Evolutionary conservation across 2,888 invertebrate species (phyloP).

Genomic region (Cremastobaeus sp.): DNA sequence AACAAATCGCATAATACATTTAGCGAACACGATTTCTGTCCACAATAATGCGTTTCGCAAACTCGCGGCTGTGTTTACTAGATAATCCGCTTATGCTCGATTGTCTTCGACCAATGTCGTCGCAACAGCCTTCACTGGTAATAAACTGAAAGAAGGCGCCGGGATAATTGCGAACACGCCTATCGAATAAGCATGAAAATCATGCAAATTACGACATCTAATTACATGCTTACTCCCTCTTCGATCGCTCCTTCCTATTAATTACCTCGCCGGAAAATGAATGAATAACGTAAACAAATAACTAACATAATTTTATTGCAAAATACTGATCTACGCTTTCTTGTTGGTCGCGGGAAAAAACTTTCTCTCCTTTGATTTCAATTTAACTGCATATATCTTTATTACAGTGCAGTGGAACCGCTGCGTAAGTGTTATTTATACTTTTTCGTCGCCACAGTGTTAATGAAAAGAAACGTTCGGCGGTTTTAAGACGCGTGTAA

Average conservation of each 20-base stretch:
- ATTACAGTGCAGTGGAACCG: not conserved
- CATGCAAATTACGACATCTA: slow-evolving; percentile 30
- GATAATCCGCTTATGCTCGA: slow-evolving; percentile 31
- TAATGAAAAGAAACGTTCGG: slow-evolving; percentile 35
- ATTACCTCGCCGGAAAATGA: slow-evolving; percentile 10
- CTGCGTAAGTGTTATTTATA: slow-evolving; percentile 5
- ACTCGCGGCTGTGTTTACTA: slow-evolving; percentile 24
- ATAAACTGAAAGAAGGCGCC: slow-evolving; percentile 26
- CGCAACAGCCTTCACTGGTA: slow-evolving; percentile 6
- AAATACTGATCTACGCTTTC: not conserved
- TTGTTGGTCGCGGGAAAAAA: slow-evolving; percentile 12
- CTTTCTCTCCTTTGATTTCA: slow-evolving; percentile 34
- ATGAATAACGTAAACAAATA: not conserved
- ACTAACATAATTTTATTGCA: slow-evolving; percentile 1
- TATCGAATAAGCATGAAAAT: slow-evolving; percentile 32
- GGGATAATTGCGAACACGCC: slow-evolving; percentile 38
- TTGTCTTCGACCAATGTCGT: slow-evolving; percentile 40
- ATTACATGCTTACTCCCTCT: slow-evolving; percentile 24
- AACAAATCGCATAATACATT: slow-evolving; percentile 26
- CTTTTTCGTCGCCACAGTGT: slow-evolving; percentile 2
- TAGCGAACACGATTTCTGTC: slow-evolving; percentile 25
- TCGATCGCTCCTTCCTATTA: slow-evolving; percentile 19
- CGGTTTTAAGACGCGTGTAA: slow-evolving; percentile 19
- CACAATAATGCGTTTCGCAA: slow-evolving; percentile 34
- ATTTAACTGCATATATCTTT: slow-evolving; percentile 21